Base-by-base conservation (phyloP, 2,888 invertebrate genomes). In the Archips crataeganus region DNA sequence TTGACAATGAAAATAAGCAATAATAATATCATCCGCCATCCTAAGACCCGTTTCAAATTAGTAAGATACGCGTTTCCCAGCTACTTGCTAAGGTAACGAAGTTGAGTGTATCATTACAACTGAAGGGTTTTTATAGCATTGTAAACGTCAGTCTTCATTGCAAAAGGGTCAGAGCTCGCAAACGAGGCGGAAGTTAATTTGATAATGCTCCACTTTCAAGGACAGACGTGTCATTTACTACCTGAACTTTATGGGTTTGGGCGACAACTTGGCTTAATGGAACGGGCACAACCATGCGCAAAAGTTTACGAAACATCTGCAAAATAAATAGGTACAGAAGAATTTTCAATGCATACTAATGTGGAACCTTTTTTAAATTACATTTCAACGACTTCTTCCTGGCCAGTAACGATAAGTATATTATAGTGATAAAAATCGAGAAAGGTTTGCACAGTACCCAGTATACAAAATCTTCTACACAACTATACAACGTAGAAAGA, bases 81-180 rank as follows among this genome's bases (percentile, higher is more conserved):
- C 49, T 57, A 68, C 47, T 49, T 45, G 23, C 11, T 47, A 11
- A 59, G 49, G 34, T 45, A 49, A 71, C 9, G 47, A 54, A 67
- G 47, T 63, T 49, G 15, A 65, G 23, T 54, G 59, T 49, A 66
- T 39, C 42, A 34, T 49, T 63, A 80, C 79, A 80, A 75, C 73
- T 76, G 75, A 70, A 54, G 70, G 65, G 77, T 80, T 82, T 86
- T 86, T 84, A 85, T 77, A 81, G 79, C 82, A 81, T 70, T 81
- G 79, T 85, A 84, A 87, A 87, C 84, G 86, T 83, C 89, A 87
- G 83, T 89, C 87, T 85, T 86, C 84, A 87, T 89, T 89, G 83
- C 65, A 34, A 81, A 51, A 79, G 77, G 79, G 80, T 76, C 78
- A 75, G 78, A 77, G 77, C 73, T 73, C 47, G 23, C 69, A 49